Evolutionary conservation across 2,888 invertebrate genomes (phyloP).

Genomic region (Neria commutata): DNA sequence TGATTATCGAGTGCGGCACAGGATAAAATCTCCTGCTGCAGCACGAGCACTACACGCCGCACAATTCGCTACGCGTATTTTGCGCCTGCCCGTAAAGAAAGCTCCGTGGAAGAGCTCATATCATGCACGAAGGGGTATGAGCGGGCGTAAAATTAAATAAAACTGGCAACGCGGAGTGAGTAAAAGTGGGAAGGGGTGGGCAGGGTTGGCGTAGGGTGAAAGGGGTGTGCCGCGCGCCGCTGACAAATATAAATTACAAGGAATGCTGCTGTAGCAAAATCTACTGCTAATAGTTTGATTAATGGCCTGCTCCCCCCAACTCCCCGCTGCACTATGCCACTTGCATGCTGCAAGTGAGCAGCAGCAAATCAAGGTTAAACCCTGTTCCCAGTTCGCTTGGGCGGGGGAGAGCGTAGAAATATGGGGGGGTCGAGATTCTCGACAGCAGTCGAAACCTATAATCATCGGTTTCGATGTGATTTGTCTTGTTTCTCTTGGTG

Average conservation of each 20-base stretch:
- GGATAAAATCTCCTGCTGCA: constrained; percentile 32
- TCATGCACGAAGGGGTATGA: too few relatives aligned
- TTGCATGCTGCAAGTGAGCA: constrained; percentile 40
- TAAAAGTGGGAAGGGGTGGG: constrained; percentile 3
- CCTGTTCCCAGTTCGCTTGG: background rate
- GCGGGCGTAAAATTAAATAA: constrained; percentile 33
- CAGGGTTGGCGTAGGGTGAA: constrained; percentile 37
- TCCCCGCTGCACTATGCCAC: too few relatives aligned
- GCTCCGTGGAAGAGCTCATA: constrained; percentile 25
- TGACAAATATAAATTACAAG: constrained; percentile 34
- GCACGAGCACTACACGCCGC: constrained; percentile 10
- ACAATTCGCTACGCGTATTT: constrained; percentile 16
- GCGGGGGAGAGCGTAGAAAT: constrained; percentile 3
- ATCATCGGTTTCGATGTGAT: constrained; percentile 34
- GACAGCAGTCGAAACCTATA: constrained; percentile 28
- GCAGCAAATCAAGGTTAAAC: constrained; percentile 15
- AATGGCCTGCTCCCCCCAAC: too few relatives aligned
- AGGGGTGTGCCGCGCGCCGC: constrained; percentile 36
- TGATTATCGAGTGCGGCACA: constrained; percentile 60
- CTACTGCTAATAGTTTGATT: constrained; percentile 62
- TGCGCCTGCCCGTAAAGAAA: constrained; percentile 42
- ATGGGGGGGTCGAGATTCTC: constrained; percentile 13
- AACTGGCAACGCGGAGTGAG: constrained; percentile 29
- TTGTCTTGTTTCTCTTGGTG: constrained; percentile 19
- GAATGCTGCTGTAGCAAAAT: constrained; percentile 32